Base-by-base conservation (phyloP, 2,113 vertebrate genomes). In the Corythoichthys haematopterus region DNA sequence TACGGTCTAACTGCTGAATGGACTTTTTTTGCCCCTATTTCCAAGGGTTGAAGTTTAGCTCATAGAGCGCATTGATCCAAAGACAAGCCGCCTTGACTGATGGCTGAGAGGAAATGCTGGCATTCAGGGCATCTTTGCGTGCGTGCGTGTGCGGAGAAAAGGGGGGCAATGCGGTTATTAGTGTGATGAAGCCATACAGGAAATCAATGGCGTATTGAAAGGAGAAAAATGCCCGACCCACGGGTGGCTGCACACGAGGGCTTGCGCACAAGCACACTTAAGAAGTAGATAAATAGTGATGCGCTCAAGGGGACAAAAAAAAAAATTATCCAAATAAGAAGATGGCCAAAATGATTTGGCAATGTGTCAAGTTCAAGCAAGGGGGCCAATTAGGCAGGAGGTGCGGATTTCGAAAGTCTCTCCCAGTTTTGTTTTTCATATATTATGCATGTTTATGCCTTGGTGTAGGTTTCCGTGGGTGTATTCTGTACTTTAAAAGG, bases 101-200 rank as follows among this genome's bases (percentile, higher is more conserved):
- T 87, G 78, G 85, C 76, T 84, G 79, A 70, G 78, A 81, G 86
- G 86, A 83, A 86, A 77, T 35, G 52, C 80, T 86, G 85, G 83
- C 83, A 88, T 94, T 94, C 92, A 92, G 94, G 93, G 92, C 91
- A 87, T 91, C 86, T 85, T 75, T 88, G 79, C 88, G 91, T 86
- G 84, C 86, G 90, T 37, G 70, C 12, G 51, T 16, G 64, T 51
- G 74, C 36, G 63, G 20, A 45, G 87, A 86, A 89, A 91, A 88
- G 89, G 88, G 92, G 91, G 89, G 90, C 88, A 89, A 91, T 83
- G 83, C 88, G 83, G 90, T 92, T 94, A 93, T 93, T 93, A 94
- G 90, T 90, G 84, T 94, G 94, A 95, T 95, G 94, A 94, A 93
- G 93, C 93, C 93, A 93, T 90, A 92, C 89, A 93, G 93, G 90